A percentile compares a stretch with the other conserved stretches of the same genome.
Conservation (phyloP, 2,797 vertebrate genomes). For the Pseudochirops cupreus region DNA sequence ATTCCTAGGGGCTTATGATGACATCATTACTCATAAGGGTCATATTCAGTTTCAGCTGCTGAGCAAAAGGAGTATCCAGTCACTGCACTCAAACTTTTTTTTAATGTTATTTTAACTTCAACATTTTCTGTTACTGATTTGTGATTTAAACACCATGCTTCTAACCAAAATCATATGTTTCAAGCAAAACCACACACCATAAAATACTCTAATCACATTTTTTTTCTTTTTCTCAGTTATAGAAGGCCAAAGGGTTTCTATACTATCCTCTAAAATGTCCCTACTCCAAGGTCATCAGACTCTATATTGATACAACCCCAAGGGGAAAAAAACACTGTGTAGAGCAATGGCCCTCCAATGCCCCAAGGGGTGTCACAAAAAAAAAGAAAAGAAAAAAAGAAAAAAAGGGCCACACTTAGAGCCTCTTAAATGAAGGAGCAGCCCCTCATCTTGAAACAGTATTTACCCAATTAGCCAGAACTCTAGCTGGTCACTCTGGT, state of each 20-base stretch:
- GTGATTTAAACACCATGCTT: constrained; percentile 19
- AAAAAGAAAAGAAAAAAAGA: not conserved
- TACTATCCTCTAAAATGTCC: not conserved
- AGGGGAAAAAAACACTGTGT: not conserved
- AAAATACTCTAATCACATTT: not conserved
- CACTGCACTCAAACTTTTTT: not conserved
- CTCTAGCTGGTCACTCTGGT: not conserved
- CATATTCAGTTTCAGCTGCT: not conserved
- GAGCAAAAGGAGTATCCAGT: not conserved
- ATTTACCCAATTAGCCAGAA: no score
- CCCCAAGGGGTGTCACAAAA: not conserved
- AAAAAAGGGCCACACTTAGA: no score
- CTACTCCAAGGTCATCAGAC: not conserved
- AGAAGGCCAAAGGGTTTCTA: not conserved
- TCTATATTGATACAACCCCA: not conserved
- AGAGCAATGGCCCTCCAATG: not conserved
- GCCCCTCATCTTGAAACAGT: not conserved
- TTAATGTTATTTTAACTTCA: not conserved
- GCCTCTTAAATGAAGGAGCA: no score
- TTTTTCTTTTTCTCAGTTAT: not conserved
- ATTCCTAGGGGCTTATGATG: not conserved
- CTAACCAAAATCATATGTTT: constrained; percentile 45
- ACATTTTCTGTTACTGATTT: constrained; percentile 12
- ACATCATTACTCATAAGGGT: not conserved
- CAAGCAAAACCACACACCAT: constrained; percentile 27